phyloP scores from a whole-genome alignment of 2,113 vertebrate species.

The Tauraco erythrolophus region DNA sequence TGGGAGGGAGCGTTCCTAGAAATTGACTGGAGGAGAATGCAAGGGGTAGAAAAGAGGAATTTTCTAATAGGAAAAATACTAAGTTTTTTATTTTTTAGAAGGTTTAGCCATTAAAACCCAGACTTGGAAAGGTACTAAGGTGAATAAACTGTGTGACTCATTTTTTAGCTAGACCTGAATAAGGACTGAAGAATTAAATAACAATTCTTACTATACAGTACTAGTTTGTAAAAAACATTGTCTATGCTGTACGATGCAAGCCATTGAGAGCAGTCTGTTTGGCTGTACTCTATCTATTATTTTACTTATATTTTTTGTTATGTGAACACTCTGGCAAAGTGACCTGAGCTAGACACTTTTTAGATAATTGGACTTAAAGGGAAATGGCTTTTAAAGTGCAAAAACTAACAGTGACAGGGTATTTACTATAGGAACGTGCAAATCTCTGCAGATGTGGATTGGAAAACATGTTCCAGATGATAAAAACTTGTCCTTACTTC shows the following conservation, averaged over 20 bases:
- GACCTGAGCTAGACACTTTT: background rate
- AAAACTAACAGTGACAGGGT: background rate
- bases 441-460: background rate
- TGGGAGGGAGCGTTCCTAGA: background rate
- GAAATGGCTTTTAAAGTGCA: background rate
- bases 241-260: background rate
- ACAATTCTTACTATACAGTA: background rate
- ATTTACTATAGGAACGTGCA: background rate
- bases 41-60: background rate
- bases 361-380: background rate
- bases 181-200: background rate
- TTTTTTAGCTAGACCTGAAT: background rate
- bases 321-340: background rate
- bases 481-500: background rate
- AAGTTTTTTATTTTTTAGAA: background rate
- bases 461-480: background rate
- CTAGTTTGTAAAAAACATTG: background rate
- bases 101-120: rapidly evolving
- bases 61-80: background rate
- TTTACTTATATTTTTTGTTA: background rate
- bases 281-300: background rate
- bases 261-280: background rate
- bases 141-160: background rate
- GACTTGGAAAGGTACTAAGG: background rate
- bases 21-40: background rate